Evolutionary conservation across 2,113 vertebrate genomes (phyloP).

Genomic region (Carassius carassius): DNA sequence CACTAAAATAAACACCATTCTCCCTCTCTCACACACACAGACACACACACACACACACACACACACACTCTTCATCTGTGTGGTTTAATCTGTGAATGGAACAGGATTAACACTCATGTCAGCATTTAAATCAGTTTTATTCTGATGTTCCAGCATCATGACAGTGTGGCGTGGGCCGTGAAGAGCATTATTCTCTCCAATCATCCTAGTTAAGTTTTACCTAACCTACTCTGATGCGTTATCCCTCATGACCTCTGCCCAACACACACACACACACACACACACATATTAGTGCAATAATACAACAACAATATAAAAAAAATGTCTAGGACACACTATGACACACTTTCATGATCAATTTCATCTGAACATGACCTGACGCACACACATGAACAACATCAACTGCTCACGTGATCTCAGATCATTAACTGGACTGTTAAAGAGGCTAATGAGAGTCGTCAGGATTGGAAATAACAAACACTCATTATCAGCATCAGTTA

Average conservation of each 20-base stretch:
- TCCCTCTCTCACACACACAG: too few species aligned
- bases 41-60: too few species aligned
- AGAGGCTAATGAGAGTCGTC: not conserved
- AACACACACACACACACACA: not conserved
- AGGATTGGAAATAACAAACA: not conserved
- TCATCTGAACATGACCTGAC: too few species aligned
- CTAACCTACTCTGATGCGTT: not conserved
- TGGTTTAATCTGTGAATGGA: not conserved
- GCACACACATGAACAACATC: not conserved
- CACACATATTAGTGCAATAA: too few species aligned
- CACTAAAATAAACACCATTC: not conserved
- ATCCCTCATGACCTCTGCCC: not conserved
- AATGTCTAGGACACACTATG: too few species aligned
- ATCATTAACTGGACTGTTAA: not conserved
- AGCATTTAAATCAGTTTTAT: not conserved
- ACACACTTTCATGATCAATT: too few species aligned
- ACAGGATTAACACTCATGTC: not conserved
- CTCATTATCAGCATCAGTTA: not conserved
- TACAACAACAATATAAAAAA: too few species aligned
- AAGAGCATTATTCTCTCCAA: not conserved
- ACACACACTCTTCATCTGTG: not conserved
- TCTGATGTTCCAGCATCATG: not conserved
- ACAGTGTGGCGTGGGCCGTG: not conserved
- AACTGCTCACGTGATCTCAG: not conserved
- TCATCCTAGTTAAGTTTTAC: not conserved